Base-by-base conservation (phyloP, 2,888 invertebrate genomes). In the Baccha elongata region DNA sequence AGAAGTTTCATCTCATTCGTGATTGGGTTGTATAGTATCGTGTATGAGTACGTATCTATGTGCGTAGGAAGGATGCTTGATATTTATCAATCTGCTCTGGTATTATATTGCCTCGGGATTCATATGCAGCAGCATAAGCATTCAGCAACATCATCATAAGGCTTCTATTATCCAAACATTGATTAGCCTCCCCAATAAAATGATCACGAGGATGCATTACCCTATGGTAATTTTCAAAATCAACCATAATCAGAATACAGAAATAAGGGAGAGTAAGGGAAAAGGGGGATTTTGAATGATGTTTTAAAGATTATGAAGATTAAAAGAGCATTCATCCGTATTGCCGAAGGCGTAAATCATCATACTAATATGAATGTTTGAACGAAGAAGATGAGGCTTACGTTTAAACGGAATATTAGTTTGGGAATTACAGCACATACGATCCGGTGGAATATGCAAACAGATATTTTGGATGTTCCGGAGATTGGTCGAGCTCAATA, bases 71-170 rank as follows among this genome's bases (percentile, higher is more conserved):
- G 26, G n/a, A n/a, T n/a, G 35, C 64, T 76, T 35, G 10, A 55
- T 62, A 72, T 72, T 68, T 72, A 76, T 78, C 81, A 75, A 81
- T 81, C 81, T 78, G 72, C 40, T n/a, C n/a, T 67, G 32, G 32
- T 65, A n/a, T n/a, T 26, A 68, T 69, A 80, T 52, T 69, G 80
- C 69, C 80, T 55, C 19, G 53, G 65, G 81, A 67, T 67, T 42
- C 23, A 58, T 65, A 40, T 26, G 44, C 53, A 15, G 58, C 58
- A 53, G 35, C 35, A 53, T 53, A 53, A 53, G 53, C 53, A 35
- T 53, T 53, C 53, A 37, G 35, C 52, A 64, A 48, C 35, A 58
- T 53, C 32, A 65, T 65, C 37, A 64, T 64, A 35, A 55, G 50
- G 74, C 48, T 69, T 69, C 50, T 48, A 62, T 64, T 74, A 50